phyloP scores from a whole-genome alignment of 2,888 invertebrate genomes.

The Drosophila suboccidentalis region DNA sequence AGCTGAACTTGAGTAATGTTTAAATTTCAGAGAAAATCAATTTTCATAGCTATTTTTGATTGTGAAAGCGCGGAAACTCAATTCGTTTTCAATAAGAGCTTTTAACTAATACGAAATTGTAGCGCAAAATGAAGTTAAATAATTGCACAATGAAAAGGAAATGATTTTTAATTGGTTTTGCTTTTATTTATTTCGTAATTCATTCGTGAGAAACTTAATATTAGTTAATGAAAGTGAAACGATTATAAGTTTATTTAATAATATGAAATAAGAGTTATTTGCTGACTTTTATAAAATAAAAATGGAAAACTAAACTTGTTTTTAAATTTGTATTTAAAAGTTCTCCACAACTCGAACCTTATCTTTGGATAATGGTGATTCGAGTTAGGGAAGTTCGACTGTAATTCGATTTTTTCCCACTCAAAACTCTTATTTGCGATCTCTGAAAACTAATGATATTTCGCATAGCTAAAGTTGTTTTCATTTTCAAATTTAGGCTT shows the following conservation, averaged over 20 bases:
- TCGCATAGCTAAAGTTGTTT: not conserved
- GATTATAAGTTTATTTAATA: too few relatives aligned
- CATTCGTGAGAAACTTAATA: not conserved
- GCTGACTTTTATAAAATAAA: too few relatives aligned
- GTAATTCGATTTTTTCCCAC: too few relatives aligned
- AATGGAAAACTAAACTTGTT: too few relatives aligned
- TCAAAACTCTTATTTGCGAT: too few relatives aligned
- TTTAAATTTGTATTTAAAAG: too few relatives aligned
- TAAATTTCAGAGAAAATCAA: not conserved
- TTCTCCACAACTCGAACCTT: too few relatives aligned
- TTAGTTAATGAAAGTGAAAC: not conserved
- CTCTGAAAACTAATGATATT: not conserved
- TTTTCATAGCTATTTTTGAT: not conserved
- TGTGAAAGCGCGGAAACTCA: slow-evolving; percentile 9
- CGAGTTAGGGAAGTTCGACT: too few relatives aligned
- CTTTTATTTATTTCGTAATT: slow-evolving; percentile 2
- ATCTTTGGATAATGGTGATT: too few relatives aligned
- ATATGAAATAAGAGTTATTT: too few relatives aligned
- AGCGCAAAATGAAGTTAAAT: slow-evolving; percentile 14
- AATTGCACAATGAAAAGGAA: slow-evolving; percentile 35
- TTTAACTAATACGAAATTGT: slow-evolving; percentile 12
- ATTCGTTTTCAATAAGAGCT: slow-evolving; percentile 15
- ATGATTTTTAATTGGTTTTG: slow-evolving; percentile 9
- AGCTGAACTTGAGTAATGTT: not conserved
- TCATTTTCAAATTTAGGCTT: not conserved